These are phyloP conservation scores for Yponomeuta malinellus DNA, from an alignment of 2,888 invertebrate species.

Conservation along the genomic window DNA sequence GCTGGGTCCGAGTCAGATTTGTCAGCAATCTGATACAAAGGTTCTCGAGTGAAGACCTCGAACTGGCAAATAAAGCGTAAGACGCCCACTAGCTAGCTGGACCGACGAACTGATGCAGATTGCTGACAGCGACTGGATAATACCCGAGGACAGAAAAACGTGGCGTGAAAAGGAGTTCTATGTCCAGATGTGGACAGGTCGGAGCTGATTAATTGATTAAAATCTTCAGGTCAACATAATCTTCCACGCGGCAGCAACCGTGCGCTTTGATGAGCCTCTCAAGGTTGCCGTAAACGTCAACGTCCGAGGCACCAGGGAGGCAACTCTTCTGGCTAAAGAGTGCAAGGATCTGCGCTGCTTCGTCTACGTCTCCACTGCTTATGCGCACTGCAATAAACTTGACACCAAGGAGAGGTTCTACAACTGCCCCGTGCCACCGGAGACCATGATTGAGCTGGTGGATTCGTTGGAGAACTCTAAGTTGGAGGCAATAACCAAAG, in stretches of 20 bases:
- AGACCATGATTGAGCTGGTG: conserved; percentile 78
- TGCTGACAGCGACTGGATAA: too few relatives aligned
- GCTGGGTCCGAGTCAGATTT: too few relatives aligned
- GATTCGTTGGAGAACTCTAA: conserved; percentile 81
- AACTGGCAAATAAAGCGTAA: too few relatives aligned
- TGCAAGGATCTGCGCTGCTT: conserved; percentile 28
- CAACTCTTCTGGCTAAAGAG: not conserved
- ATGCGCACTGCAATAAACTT: conserved; percentile 84
- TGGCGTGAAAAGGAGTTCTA: too few relatives aligned
- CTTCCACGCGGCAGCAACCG: conserved; percentile 42
- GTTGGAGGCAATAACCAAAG: conserved; percentile 77
- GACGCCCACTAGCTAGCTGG: too few relatives aligned
- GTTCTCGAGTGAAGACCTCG: too few relatives aligned
- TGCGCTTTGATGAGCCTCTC: conserved; percentile 88
- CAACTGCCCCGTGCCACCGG: conserved; percentile 80
- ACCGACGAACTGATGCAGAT: too few relatives aligned
- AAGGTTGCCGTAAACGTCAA: conserved; percentile 88
- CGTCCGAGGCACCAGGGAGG: conserved; percentile 75
- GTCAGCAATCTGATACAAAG: too few relatives aligned
- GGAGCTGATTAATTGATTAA: too few relatives aligned
- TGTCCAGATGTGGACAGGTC: too few relatives aligned
- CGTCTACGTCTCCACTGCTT: conserved; percentile 86
- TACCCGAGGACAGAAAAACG: too few relatives aligned
- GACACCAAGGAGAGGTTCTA: conserved; percentile 85
- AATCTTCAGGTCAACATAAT: conserved; percentile 17